Evolutionary conservation across 2,797 vertebrate genomes (phyloP), one percentile per base, ranked within the genome.

Genomic region (Characodon lateralis): DNA sequence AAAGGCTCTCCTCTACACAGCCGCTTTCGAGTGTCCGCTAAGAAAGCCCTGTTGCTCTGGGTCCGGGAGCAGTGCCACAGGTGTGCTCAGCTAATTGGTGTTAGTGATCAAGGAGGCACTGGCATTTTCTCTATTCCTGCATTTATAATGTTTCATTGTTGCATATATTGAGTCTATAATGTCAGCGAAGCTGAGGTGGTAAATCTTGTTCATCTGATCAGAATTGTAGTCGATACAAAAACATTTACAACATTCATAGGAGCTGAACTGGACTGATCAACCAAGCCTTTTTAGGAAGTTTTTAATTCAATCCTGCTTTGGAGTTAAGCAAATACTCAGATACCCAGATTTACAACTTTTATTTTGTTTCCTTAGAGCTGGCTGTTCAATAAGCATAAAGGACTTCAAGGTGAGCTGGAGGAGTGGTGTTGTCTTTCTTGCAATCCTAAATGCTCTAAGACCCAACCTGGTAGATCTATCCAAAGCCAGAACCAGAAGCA

Each of bases 321-420:
- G 26, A 61, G 58, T 61, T 13, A 12, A 61, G 5, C 13, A 61
- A 61, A 16, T 31, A 18, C 28, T 61, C 26, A n/a, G n/a, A n/a
- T 16, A 28, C 26, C 26, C 6, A 0, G 6, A 14, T 31, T 31
- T 61, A 61, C 2, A 61, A 16, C 4, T 6, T 59, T 0, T 0
- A 14, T 20, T 6, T 48, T 28, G 56, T 46, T 51, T 26, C 65
- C 0, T 56, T 81, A 96, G 95, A 89, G 93, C 93, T 1, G 95
- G 94, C 50, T 95, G 94, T 53, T 89, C 91, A 0, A 77, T 97
- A 73, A 95, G 41, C 26, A 95, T 99, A 71, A 96, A 96, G 76
- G 97, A 99, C 93, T 99, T 99, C 87, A 98, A 97, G 83, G 90
- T 93, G 5, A 98, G 97, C 88, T 99, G 98, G 98, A 95, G 97